Evolutionary conservation across 2,888 invertebrate genomes (phyloP).

Genomic region (Xylocampa areola): DNA sequence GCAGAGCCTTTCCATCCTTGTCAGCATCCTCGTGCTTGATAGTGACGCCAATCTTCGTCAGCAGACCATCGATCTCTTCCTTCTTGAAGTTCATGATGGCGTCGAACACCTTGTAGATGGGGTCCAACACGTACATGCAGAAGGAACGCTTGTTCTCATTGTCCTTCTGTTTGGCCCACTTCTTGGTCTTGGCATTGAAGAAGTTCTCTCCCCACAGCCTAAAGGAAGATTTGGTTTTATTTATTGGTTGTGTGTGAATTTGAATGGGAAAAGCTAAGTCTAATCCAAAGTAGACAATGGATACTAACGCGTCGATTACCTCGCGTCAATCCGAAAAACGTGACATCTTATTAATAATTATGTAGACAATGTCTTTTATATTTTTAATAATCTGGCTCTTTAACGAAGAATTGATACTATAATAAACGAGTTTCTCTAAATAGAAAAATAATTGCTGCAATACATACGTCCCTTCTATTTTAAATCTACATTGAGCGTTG

Average conservation of each 20-base stretch:
- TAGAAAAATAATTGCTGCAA: not conserved
- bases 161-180: conserved; percentile 98
- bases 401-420: not conserved
- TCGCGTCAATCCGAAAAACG: too few species aligned
- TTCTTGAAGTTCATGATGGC: conserved; percentile 97
- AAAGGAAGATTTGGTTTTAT: not conserved
- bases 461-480: not conserved
- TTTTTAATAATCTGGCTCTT: too few species aligned
- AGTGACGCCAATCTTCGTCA: conserved; percentile 97
- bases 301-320: too few species aligned
- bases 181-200: conserved; percentile 99
- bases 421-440: not conserved
- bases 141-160: conserved; percentile 98
- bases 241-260: not conserved
- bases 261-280: not conserved
- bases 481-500: not conserved
- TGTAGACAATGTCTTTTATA: too few species aligned
- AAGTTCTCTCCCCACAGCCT: conserved; percentile 99
- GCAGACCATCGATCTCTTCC: conserved; percentile 96
- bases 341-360: too few species aligned
- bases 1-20: conserved; percentile 97
- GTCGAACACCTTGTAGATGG: conserved; percentile 98
- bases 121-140: conserved; percentile 99
- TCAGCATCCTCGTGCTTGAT: conserved; percentile 98
- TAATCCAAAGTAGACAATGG: too few species aligned